These are phyloP conservation scores for Ariopsis seemanni DNA, from an alignment of 2,113 vertebrate species.

Conservation along the genomic window DNA sequence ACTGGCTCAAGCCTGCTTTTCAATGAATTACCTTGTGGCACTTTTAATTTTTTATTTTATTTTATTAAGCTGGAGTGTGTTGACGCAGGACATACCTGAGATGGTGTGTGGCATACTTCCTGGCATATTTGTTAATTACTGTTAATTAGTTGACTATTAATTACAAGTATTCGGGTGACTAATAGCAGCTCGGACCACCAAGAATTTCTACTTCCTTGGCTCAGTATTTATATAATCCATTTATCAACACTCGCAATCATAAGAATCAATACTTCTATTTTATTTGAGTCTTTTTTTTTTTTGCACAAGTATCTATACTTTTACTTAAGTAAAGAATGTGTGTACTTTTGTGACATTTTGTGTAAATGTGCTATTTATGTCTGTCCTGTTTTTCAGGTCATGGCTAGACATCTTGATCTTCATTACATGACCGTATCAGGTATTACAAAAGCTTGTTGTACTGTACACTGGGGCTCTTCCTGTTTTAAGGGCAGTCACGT, in stretches of 20 bases:
- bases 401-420: not conserved
- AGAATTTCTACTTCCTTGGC: not conserved
- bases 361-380: not conserved
- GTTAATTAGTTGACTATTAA: not conserved
- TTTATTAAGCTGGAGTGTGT: not conserved
- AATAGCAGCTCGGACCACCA: not conserved
- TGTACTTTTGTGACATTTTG: no score
- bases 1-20: not conserved
- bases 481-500: not conserved
- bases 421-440: conserved; percentile 33
- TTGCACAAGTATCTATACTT: no score
- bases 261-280: no score
- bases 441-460: not conserved
- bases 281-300: no score
- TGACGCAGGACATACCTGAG: not conserved
- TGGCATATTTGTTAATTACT: not conserved
- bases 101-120: not conserved
- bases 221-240: not conserved
- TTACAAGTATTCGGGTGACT: not conserved
- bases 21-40: not conserved
- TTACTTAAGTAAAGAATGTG: no score
- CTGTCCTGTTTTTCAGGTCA: not conserved
- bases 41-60: not conserved
- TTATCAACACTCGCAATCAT: no score
- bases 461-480: not conserved